phyloP scores from a whole-genome alignment of 2,113 vertebrate species.

The Ornithorhynchus anatinus region DNA sequence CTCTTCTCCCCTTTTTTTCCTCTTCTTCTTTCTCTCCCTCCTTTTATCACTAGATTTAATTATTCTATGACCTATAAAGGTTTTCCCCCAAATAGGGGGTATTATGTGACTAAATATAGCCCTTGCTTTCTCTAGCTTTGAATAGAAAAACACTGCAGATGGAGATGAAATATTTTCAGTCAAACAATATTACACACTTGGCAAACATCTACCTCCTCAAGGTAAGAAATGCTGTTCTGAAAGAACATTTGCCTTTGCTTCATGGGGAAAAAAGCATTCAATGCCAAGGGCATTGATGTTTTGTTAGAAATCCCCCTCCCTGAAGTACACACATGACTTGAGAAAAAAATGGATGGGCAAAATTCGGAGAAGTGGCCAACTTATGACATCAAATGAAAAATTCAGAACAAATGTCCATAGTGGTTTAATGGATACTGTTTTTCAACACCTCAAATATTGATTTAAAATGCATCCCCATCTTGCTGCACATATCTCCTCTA shows the following conservation, averaged over 20 bases:
- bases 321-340: neutral
- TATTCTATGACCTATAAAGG: too few species aligned
- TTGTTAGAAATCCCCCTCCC: conserved; percentile 7
- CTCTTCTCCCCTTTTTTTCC: neutral
- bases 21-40: neutral
- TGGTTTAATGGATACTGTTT: conserved; percentile 23
- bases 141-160: too few species aligned
- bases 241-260: too few species aligned
- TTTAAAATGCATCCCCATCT: conserved; percentile 53
- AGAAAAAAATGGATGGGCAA: neutral
- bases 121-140: neutral
- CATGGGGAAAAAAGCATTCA: neutral
- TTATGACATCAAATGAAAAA: conserved; percentile 35
- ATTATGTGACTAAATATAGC: too few species aligned
- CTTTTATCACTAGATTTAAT: too few species aligned
- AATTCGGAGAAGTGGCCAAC: conserved; percentile 34
- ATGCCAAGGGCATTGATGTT: neutral
- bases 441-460: conserved; percentile 46
- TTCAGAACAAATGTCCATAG: conserved; percentile 32
- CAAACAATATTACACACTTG: too few species aligned
- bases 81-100: too few species aligned
- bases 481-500: conserved; percentile 6
- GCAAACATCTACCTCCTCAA: too few species aligned
- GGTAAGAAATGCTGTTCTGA: too few species aligned
- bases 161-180: too few species aligned